Evolutionary conservation across 2,888 invertebrate species (phyloP).

Genomic region (Seira sanloemensis): DNA sequence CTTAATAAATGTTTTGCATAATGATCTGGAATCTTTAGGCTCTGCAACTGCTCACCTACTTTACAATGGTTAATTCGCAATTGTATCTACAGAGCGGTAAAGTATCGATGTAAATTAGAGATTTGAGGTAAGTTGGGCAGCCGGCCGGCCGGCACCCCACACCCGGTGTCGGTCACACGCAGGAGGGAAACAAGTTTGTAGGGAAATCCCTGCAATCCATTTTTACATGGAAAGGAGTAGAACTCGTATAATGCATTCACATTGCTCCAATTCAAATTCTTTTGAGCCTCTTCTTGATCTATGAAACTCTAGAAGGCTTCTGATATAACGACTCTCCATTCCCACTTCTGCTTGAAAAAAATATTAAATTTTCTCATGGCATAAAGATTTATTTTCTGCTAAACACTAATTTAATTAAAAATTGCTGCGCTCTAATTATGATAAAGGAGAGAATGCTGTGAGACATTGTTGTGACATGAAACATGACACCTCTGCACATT

Average conservation of each 20-base stretch:
- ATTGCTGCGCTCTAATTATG: not conserved
- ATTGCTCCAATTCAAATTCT: not conserved
- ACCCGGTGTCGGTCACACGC: not conserved
- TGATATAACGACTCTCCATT: not conserved
- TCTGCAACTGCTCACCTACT: too few relatives aligned
- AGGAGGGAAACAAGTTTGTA: not conserved
- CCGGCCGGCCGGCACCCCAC: conserved; percentile 23
- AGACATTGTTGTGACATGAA: not conserved
- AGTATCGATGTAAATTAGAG: conserved; percentile 10
- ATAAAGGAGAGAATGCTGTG: not conserved
- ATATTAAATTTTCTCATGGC: not conserved
- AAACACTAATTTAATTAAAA: not conserved
- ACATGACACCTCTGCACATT: not conserved
- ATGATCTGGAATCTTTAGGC: not conserved
- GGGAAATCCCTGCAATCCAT: conserved; percentile 31
- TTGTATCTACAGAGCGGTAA: not conserved
- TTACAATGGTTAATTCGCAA: not conserved
- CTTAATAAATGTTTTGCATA: not conserved
- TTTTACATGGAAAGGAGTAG: conserved; percentile 5
- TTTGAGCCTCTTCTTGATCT: not conserved
- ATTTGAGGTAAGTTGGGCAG: conserved; percentile 26
- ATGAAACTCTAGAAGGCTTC: too few relatives aligned
- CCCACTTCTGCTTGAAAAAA: not conserved
- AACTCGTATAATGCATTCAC: not conserved
- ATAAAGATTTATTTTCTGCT: not conserved